Percentiles rank a stretch among this genome's conserved stretches.
These are phyloP conservation scores for Papilio elwesi DNA, from an alignment of 2,888 invertebrate species.

Conservation along the genomic window DNA sequence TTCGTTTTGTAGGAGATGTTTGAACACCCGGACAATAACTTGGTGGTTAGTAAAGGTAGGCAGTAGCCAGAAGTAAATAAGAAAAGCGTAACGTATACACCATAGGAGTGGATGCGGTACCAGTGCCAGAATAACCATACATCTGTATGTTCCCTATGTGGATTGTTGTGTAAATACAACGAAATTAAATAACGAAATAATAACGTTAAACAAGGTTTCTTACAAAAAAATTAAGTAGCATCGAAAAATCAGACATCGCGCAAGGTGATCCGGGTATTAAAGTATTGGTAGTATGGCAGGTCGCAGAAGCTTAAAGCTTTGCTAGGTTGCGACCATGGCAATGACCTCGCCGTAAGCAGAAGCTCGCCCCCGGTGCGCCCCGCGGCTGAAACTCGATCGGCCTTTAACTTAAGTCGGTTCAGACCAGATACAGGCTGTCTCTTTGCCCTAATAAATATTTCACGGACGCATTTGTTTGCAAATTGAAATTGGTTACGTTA, in stretches of 20 bases:
- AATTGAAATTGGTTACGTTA: neutral
- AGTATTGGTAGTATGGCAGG: neutral
- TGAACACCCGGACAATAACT: too few species aligned
- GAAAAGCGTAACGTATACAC: too few species aligned
- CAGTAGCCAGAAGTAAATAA: too few species aligned
- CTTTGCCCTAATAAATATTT: constrained; percentile 21
- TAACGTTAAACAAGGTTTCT: neutral
- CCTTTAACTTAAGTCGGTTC: constrained; percentile 39
- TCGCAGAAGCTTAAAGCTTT: constrained; percentile 21
- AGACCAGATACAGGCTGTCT: constrained; percentile 37
- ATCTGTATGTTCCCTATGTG: too few species aligned
- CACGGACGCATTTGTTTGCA: neutral
- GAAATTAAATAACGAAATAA: too few species aligned
- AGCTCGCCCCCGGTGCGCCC: constrained; percentile 20
- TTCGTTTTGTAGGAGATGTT: too few species aligned
- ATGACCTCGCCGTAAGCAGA: constrained; percentile 39
- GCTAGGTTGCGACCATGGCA: constrained; percentile 41
- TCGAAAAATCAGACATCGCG: constrained; percentile 20
- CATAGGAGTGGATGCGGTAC: too few species aligned
- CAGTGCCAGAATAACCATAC: too few species aligned
- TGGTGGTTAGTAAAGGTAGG: too few species aligned
- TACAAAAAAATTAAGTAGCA: neutral
- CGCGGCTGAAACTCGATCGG: constrained; percentile 40
- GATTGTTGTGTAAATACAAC: too few species aligned
- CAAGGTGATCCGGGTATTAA: constrained; percentile 23